Conservation (phyloP, 1,140 invertebrate genomes). For the Schlechtendalia chinensis region DNA sequence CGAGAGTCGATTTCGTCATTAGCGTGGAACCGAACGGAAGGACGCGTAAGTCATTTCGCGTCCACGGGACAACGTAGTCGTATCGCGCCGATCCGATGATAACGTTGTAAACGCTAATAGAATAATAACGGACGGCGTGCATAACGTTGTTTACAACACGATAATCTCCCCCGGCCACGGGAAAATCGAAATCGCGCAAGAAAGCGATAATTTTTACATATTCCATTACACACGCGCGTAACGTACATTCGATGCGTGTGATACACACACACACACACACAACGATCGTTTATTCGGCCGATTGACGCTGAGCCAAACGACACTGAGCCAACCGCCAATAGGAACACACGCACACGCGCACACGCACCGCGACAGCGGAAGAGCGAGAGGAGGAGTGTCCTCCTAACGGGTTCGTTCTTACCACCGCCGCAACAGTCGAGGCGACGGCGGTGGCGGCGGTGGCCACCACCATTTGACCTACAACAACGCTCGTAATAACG, state of each 20-base stretch:
- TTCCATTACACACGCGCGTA: neutral
- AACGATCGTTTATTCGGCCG: neutral
- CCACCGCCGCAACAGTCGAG: slow-evolving; percentile 12
- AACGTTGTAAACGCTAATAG: too few relatives aligned
- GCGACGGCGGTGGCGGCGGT: neutral
- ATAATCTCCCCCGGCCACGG: too few relatives aligned
- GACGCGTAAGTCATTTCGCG: too few relatives aligned
- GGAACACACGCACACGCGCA: neutral
- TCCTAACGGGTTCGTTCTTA: slow-evolving; percentile 37
- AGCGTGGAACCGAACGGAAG: too few relatives aligned
- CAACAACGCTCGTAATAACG: slow-evolving; percentile 49
- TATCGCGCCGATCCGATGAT: too few relatives aligned
- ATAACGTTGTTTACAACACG: too few relatives aligned
- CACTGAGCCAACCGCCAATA: neutral
- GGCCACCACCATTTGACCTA: slow-evolving; percentile 44
- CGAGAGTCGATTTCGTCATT: too few relatives aligned
- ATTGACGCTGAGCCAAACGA: slow-evolving; percentile 1
- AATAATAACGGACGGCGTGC: too few relatives aligned
- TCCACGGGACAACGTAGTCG: too few relatives aligned
- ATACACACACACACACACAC: neutral
- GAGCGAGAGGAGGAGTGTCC: neutral
- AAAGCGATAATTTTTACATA: slow-evolving; percentile 3
- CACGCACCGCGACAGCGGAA: neutral
- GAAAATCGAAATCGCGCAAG: neutral
- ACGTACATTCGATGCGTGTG: neutral